Evolutionary conservation across 2,797 vertebrate species (phyloP), one percentile per base, ranked within the genome.

Genomic region (Microctenopoma lineatum): DNA sequence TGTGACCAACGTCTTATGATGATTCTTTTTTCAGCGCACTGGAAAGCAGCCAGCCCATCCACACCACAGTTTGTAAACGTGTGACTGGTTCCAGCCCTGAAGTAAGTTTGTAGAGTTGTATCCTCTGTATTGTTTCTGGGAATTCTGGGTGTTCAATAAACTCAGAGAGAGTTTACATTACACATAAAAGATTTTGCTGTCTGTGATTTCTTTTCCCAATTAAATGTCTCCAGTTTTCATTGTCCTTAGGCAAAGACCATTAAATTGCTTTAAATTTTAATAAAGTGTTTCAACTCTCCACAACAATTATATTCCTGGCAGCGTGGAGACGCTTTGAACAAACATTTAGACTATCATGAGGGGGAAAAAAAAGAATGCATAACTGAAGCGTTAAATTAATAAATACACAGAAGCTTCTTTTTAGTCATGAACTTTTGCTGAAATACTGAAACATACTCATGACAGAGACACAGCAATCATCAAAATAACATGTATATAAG

Each of bases 171-270:
- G 47, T 71, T 77, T 54, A 56, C 16, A 52, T 58, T 55, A 61
- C 16, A 41, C 52, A 32, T 42, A 32, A 50, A 50, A 54, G 56
- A 44, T 53, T 57, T 66, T 66, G 50, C 47, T 76, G 42, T 57
- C 41, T 47, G 32, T 8, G 14, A 25, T 29, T 48, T 53, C 8
- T 32, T 32, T 8, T 8, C 5, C 27, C 10, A 32, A 75, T 14
- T 42, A 60, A 42, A 14, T 46, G 50, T 42, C 46, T 9, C 29
- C 53, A 60, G 16, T 67, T 70, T 74, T 64, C 39, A 45, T 63
- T 71, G 47, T 70, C 66, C 72, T 53, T 27, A 63, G 72, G 52
- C 51, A 70, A 75, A 25, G 14, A 72, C 66, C 59, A 46, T 82
- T 60, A 58, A 50, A 58, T 25, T 42, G 16, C 56, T 75, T 72